Percentiles rank a stretch among this genome's conserved stretches.
These are phyloP conservation scores for Agrilus biguttatus DNA, from an alignment of 2,888 invertebrate genomes.

Conservation along the genomic window DNA sequence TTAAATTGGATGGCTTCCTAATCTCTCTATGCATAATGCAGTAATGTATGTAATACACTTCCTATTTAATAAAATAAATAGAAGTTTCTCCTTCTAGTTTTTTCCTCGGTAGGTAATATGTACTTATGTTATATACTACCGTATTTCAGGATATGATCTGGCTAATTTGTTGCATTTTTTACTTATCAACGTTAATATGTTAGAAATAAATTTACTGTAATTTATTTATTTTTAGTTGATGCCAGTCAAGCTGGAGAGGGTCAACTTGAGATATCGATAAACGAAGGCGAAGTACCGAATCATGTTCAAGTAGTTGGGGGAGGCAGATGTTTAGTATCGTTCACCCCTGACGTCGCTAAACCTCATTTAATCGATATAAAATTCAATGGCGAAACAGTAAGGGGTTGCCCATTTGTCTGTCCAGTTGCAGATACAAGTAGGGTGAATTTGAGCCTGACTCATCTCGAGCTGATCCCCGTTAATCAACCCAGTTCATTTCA, in stretches of 20 bases:
- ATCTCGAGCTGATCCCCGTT: constrained; percentile 74
- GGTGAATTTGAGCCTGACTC: constrained; percentile 56
- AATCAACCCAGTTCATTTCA: constrained; percentile 67
- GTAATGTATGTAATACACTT: no score
- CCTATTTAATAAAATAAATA: no score
- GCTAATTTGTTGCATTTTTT: neutral
- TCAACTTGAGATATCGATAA: constrained; percentile 97
- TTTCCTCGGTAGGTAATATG: no score
- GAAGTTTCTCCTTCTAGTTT: no score
- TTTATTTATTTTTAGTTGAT: constrained; percentile 58
- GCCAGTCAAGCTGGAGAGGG: constrained; percentile 98
- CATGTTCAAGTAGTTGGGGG: constrained; percentile 94
- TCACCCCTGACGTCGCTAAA: constrained; percentile 83
- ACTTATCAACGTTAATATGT: neutral
- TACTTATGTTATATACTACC: no score
- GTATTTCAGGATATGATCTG: no score
- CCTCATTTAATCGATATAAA: constrained; percentile 90
- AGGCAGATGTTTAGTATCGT: constrained; percentile 85
- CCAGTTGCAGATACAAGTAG: constrained; percentile 68
- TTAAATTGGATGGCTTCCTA: neutral
- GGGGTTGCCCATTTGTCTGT: constrained; percentile 81
- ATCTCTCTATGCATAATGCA: neutral
- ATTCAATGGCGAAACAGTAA: constrained; percentile 88
- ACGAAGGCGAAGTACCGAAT: constrained; percentile 97
- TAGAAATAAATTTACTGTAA: constrained; percentile 1